Evolutionary conservation across 2,797 vertebrate genomes (phyloP).

Genomic region (Chaetodon trifasciatus): DNA sequence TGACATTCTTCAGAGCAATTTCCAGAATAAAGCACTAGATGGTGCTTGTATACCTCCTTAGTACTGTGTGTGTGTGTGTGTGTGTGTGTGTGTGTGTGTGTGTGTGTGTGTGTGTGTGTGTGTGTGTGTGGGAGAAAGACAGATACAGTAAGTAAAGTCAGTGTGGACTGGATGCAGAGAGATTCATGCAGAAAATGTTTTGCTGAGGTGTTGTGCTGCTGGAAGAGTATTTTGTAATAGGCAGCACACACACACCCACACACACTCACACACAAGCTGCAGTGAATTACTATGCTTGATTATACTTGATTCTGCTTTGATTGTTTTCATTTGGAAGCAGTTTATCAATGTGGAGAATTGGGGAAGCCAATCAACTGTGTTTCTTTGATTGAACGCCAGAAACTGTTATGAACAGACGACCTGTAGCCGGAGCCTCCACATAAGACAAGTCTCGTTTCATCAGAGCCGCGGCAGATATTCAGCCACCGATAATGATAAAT

Average conservation of each 20-base stretch:
- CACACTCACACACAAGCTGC: constrained; percentile 52
- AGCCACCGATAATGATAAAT: constrained; percentile 45
- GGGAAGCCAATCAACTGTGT: constrained; percentile 66
- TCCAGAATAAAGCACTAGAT: constrained; percentile 93
- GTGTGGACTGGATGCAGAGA: constrained; percentile 50
- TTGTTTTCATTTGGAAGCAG: constrained; percentile 79
- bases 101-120: constrained; percentile 32
- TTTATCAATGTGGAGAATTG: constrained; percentile 69
- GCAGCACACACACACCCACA: constrained; percentile 43
- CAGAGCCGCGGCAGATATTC: constrained; percentile 63
- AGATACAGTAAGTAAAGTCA: constrained; percentile 40
- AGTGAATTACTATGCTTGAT: constrained; percentile 74
- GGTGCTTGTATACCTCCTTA: constrained; percentile 93
- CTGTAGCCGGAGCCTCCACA: constrained; percentile 31
- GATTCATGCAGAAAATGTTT: constrained; percentile 51
- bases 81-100: constrained; percentile 27
- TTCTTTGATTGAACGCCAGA: constrained; percentile 74
- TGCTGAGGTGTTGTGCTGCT: constrained; percentile 34
- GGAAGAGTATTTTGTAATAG: constrained; percentile 47
- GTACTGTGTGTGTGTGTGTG: constrained; percentile 41
- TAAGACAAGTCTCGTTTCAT: constrained; percentile 44
- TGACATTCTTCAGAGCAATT: constrained; percentile 81
- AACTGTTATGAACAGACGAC: constrained; percentile 55
- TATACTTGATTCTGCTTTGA: constrained; percentile 72
- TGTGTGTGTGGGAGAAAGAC: background rate